Percentiles rank a stretch among this genome's conserved stretches.
These are phyloP conservation scores for Ptychobarbus kaznakovi DNA, from an alignment of 2,797 vertebrate species.

Conservation along the genomic window DNA sequence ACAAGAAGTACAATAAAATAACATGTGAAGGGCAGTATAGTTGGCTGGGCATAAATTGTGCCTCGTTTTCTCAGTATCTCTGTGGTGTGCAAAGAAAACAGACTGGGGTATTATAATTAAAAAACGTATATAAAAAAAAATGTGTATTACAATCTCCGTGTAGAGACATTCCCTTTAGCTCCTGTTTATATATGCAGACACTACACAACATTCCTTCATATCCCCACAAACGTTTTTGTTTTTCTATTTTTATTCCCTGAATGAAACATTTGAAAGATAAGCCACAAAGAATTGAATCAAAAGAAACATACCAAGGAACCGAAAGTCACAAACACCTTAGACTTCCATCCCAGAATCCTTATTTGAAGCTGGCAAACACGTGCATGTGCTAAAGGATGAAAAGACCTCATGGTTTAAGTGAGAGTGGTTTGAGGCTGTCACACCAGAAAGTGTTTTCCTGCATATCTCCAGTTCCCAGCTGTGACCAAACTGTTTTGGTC, in stretches of 20 bases:
- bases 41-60: background rate
- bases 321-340: constrained; percentile 17
- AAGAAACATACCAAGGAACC: constrained; percentile 17
- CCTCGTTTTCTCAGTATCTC: constrained; percentile 11
- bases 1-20: background rate
- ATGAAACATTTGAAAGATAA: constrained; percentile 29
- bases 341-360: constrained; percentile 10
- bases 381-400: constrained; percentile 25
- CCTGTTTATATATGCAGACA: background rate
- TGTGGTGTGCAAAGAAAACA: background rate
- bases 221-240: background rate
- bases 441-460: constrained; percentile 48
- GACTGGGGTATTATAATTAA: constrained; percentile 3
- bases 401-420: constrained; percentile 59
- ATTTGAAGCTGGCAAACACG: constrained; percentile 36
- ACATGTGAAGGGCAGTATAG: background rate
- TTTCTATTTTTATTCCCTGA: constrained; percentile 16
- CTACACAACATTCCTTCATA: background rate
- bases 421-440: constrained; percentile 58
- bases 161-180: background rate
- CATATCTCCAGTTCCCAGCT: constrained; percentile 65
- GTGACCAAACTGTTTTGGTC: constrained; percentile 44
- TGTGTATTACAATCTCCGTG: background rate
- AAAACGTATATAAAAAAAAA: background rate
- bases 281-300: background rate